Evolutionary conservation across 2,797 vertebrate genomes (phyloP).

Genomic region (Melanotaenia maccullochi): DNA sequence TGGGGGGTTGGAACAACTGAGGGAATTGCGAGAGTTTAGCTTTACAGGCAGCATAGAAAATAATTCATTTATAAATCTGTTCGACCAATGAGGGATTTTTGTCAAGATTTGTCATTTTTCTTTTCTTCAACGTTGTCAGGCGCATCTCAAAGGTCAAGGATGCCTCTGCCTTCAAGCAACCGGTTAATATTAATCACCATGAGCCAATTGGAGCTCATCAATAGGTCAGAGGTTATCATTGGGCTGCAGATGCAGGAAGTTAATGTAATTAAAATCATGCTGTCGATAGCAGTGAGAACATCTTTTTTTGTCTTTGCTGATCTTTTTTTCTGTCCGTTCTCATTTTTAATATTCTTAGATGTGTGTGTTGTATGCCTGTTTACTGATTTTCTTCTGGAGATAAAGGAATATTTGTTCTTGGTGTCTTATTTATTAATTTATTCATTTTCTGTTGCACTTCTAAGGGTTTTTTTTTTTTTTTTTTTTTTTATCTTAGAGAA

Average conservation of each 20-base stretch:
- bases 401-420: neutral
- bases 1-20: conserved; percentile 10
- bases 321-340: conserved; percentile 10
- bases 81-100: conserved; percentile 9
- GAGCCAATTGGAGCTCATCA: conserved; percentile 72
- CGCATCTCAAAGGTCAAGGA: conserved; percentile 78
- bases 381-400: conserved; percentile 6
- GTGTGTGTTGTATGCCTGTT: conserved; percentile 16
- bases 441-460: neutral
- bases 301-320: conserved; percentile 44
- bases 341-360: neutral
- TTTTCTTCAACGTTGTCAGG: conserved; percentile 52
- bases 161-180: conserved; percentile 65
- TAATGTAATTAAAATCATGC: conserved; percentile 80
- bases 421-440: conserved; percentile 1
- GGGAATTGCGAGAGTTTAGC: conserved; percentile 9
- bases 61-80: conserved; percentile 45
- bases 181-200: conserved; percentile 82
- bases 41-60: conserved; percentile 35
- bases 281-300: conserved; percentile 68
- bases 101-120: conserved; percentile 39
- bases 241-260: conserved; percentile 76
- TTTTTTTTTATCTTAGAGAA: neutral
- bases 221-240: conserved; percentile 83
- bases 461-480: neutral